phyloP scores from a whole-genome alignment of 2,797 vertebrate species.

The Sebastes goodei region DNA sequence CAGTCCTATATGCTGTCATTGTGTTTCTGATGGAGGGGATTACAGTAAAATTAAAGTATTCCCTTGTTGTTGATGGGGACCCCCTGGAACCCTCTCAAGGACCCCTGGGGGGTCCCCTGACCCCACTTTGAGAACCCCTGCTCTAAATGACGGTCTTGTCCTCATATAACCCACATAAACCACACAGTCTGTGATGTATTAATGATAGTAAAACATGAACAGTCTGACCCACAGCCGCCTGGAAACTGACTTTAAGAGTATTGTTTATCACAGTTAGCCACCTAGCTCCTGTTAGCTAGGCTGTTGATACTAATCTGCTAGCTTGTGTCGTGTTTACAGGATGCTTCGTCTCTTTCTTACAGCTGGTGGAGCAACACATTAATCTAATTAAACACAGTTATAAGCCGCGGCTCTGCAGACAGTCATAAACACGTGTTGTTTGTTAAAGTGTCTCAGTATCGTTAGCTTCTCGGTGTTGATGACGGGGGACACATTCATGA shows the following conservation, averaged over 20 bases:
- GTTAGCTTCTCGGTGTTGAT: slow-evolving; percentile 58
- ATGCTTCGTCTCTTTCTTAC: neutral
- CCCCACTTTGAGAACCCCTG: too few species aligned
- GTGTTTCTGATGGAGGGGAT: neutral
- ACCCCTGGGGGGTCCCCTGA: too few species aligned
- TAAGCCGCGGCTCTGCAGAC: accelerated
- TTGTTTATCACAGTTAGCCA: neutral
- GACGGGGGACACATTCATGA: slow-evolving; percentile 66
- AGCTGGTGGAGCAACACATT: accelerated
- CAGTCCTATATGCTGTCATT: neutral
- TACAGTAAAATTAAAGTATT: neutral
- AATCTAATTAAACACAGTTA: accelerated
- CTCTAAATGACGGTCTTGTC: too few species aligned
- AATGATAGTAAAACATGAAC: neutral
- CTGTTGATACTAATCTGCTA: neutral
- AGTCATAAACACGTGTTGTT: neutral
- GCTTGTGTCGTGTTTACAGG: neutral
- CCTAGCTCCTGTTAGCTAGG: slow-evolving; percentile 5
- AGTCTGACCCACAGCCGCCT: accelerated
- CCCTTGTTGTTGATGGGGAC: neutral
- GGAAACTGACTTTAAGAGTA: too few species aligned
- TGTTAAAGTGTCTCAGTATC: neutral
- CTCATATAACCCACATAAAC: neutral
- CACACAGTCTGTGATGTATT: neutral
- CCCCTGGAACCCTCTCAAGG: neutral